Evolutionary conservation across 37 sponge, comb jelly and placozoan genomes (phyloP).

Genomic region (Spongia lamella): DNA sequence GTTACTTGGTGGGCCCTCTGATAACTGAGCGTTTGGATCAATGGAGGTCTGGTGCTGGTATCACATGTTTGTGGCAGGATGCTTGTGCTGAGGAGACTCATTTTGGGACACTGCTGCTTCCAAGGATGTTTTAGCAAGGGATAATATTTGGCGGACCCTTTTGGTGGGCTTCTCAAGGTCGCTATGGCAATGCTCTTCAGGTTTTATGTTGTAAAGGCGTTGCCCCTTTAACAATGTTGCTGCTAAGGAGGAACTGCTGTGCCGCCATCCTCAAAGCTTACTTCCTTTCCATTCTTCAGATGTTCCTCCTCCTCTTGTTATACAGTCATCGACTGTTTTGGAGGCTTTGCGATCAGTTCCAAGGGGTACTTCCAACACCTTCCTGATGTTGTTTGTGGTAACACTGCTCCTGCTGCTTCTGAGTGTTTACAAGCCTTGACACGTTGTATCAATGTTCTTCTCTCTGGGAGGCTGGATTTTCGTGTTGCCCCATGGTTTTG

Average conservation of each 20-base stretch:
- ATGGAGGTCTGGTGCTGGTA: too few species aligned
- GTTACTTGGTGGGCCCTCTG: too few species aligned
- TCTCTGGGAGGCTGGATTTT: neutral
- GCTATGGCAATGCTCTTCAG: neutral
- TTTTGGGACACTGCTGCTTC: too few species aligned
- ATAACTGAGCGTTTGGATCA: too few species aligned
- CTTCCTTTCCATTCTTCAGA: neutral
- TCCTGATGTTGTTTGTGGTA: conserved; percentile 11
- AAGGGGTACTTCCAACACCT: conserved; percentile 10
- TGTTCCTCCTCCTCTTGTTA: neutral
- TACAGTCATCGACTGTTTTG: neutral
- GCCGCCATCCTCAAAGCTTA: neutral
- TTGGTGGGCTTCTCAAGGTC: neutral
- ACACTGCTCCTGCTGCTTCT: conserved; percentile 10
- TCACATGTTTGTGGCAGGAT: too few species aligned
- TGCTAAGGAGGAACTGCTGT: conserved; percentile 1
- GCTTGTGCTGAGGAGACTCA: too few species aligned
- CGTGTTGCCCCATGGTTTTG: neutral
- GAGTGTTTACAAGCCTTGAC: neutral
- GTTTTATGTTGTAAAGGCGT: neutral
- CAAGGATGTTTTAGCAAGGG: too few species aligned
- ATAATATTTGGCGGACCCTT: conserved; percentile 5
- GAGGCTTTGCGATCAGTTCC: conserved; percentile 8
- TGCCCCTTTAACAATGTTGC: neutral
- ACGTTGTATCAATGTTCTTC: neutral